Evolutionary conservation across 2,113 vertebrate genomes (phyloP), one percentile per base, ranked within the genome.

Genomic region (Tricholaema leucomelas): DNA sequence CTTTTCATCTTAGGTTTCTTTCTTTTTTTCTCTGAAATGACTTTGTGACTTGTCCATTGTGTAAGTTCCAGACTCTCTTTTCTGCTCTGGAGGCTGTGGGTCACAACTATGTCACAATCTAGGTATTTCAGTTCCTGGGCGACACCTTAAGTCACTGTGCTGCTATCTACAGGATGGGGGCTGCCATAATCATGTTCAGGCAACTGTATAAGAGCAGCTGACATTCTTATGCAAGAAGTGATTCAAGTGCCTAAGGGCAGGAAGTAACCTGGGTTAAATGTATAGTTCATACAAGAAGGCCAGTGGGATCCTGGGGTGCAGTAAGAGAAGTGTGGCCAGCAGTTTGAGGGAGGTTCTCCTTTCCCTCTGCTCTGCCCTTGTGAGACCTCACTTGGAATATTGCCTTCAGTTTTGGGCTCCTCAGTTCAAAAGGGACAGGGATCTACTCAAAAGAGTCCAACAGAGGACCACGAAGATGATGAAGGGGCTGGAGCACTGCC

Each of bases 181-280:
- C 75, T 82, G 78, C 64, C 44, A 36, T 6, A 70, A 24, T 59
- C 55, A 55, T 69, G 52, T 33, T 59, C 60, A 30, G 55, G 28
- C 59, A 92, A 27, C 75, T 69, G 66, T 55, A 2, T 4, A 48
- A 52, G n/a, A 84, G 42, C 0, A 0, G 60, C 66, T 69, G 36
- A 31, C 67, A 30, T n/a, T 85, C 59, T 79, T 14, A 19, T 3
- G 38, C 59, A 88, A 15, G 60, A 36, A 82, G 60, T 73, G 60
- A 88, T 74, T 76, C 93, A 87, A 59, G 64, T 31, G 75, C 93
- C 76, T 28, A 4, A 66, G 85, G 94, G 75, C 85, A 92, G 91
- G 94, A 96, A 94, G 90, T 80, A 66, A 50, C 59, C 46, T 60
- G 52, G 25, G 52, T 55, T 71, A 56, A 75, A 33, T 85, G 56